These are phyloP conservation scores for Tenrec ecaudatus DNA, from an alignment of 2,113 vertebrate species.

Conservation along the genomic window DNA sequence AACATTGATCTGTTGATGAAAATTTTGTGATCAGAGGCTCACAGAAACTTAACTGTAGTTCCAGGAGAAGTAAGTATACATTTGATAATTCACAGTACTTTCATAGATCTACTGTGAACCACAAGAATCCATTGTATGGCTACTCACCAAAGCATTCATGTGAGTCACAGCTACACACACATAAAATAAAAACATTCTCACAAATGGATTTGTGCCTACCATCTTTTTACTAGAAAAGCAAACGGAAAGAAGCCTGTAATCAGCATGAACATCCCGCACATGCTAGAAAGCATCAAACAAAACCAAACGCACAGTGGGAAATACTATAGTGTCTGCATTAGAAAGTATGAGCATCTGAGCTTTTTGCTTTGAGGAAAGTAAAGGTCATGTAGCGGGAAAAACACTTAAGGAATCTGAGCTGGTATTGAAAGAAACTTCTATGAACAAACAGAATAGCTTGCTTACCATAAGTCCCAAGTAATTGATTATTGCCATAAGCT, in stretches of 20 bases:
- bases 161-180: not conserved
- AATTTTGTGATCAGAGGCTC: not conserved
- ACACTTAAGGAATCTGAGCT: not conserved
- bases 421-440: not conserved
- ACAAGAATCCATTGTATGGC: not conserved
- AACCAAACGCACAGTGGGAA: not conserved
- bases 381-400: not conserved
- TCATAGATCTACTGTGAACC: not conserved
- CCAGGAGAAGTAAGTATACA: not conserved
- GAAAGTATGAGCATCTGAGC: not conserved
- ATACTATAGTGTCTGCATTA: not conserved
- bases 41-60: not conserved
- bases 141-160: not conserved
- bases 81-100: not conserved
- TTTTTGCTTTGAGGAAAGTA: not conserved
- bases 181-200: not conserved
- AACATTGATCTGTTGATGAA: not conserved
- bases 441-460: too few species aligned
- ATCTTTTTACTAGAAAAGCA: not conserved
- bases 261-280: not conserved
- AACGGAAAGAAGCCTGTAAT: not conserved
- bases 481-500: fast-evolving
- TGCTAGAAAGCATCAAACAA: not conserved
- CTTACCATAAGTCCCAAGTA: not conserved
- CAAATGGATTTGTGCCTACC: not conserved